Conservation (phyloP, 2,113 vertebrate genomes). For the Python bivittatus region DNA sequence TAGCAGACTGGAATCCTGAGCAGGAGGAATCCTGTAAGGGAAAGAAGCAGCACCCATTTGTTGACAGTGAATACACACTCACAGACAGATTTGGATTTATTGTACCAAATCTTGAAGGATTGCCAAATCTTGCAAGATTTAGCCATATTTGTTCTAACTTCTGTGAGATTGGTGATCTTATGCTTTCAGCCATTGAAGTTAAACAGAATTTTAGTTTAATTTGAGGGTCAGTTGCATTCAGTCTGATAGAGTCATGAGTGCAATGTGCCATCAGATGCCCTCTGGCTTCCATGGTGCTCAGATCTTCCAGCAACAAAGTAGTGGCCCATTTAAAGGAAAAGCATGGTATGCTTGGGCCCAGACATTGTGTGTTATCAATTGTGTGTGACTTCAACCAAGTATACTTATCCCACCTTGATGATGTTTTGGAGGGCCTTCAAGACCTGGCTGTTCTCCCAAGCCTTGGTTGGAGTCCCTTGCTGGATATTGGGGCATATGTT, state of each 20-base stretch:
- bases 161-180: background rate
- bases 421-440: background rate
- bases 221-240: background rate
- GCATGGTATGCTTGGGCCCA: background rate
- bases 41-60: background rate
- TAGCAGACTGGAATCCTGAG: background rate
- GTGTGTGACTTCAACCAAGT: background rate
- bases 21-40: background rate
- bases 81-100: background rate
- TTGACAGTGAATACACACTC: background rate
- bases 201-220: background rate
- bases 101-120: background rate
- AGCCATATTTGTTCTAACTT: background rate
- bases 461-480: background rate
- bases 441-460: background rate
- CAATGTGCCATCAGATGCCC: background rate
- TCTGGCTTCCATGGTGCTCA: background rate
- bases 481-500: background rate
- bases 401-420: background rate
- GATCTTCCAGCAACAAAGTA: background rate
- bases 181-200: background rate
- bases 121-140: background rate
- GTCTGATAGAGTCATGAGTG: background rate
- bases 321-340: background rate
- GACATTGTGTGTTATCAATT: background rate